Base-by-base conservation (phyloP, 2,888 invertebrate species). In the Aethes cnicana region DNA sequence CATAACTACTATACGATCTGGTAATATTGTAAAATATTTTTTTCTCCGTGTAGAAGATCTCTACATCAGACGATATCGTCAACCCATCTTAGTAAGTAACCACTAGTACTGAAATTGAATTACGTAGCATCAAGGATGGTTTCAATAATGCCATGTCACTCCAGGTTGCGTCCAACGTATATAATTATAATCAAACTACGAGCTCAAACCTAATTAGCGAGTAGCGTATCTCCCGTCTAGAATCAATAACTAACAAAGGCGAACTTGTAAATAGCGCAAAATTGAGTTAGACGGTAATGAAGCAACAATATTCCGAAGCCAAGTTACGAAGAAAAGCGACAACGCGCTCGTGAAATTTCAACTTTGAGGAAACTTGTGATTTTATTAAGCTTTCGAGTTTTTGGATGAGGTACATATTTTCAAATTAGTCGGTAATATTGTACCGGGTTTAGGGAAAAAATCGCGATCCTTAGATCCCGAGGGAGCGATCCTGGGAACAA, bases 371-470 rank as follows among this genome's bases (percentile, higher is more conserved):
- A 41, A 48, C 33, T 48, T 36, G 12, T 33, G 23, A 44, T 52
- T 52, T 44, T 23, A 32, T 50, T 46, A 39, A 37, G 37, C 26
- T 26, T n/a, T 6, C 9, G 30, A 50, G 17, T 44, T 50, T 50
- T 42, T 35, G 30, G 37, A 44, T 44, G 26, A 32, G 30, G 18
- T 36, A 49, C 41, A 47, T 32, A 52, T 44, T 52, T 52, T 37
- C 25, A 37, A 44, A 44, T 52, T 52, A 37, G 44, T 44, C 14
- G 44, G 44, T 37, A 37, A 52, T 44, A 52, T 44, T 32, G 44
- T 52, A 37, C 28, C 18, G 23, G 44, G 50, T 44, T 52, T 39
- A 14, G 25, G 37, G 25, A 12, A 37, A 39, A 37, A 37, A 32
- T 41, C 17, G 8, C 9, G 7, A 12, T 44, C 18, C 14, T 52